These are phyloP conservation scores for Enhydra lutris DNA, from an alignment of 2,113 vertebrate species.

Conservation along the genomic window DNA sequence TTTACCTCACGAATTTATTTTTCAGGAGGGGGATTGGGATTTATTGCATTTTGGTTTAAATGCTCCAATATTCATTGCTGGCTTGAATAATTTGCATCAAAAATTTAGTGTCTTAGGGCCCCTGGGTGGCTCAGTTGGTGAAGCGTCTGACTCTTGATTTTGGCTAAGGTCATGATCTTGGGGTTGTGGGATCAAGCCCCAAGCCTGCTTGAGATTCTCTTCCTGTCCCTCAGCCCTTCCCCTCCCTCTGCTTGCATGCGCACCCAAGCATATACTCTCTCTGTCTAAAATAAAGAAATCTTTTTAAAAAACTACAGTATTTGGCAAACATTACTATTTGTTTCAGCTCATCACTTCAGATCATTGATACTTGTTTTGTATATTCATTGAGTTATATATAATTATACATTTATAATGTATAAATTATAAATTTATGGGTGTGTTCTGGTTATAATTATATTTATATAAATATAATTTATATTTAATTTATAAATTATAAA, in stretches of 20 bases:
- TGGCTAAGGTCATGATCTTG: background rate
- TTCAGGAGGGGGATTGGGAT: background rate
- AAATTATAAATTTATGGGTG: too few species aligned
- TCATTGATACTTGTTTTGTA: background rate
- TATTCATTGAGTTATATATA: slow-evolving; percentile 1
- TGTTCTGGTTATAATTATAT: background rate
- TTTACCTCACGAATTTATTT: slow-evolving; percentile 13
- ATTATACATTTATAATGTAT: background rate
- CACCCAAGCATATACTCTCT: background rate
- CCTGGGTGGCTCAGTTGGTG: background rate
- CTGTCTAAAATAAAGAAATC: background rate
- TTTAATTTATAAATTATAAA: too few species aligned
- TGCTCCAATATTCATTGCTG: background rate
- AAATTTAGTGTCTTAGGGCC: background rate
- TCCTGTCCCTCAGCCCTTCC: background rate
- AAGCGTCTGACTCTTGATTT: background rate
- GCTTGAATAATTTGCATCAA: slow-evolving; percentile 32
- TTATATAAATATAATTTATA: background rate
- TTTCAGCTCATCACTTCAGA: background rate
- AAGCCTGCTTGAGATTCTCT: background rate
- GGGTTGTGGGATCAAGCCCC: background rate
- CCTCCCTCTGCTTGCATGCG: background rate
- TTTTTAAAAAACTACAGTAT: background rate
- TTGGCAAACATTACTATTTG: background rate
- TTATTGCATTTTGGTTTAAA: background rate